A percentile compares a stretch with the other conserved stretches of the same genome.
phyloP scores from a whole-genome alignment of 2,797 vertebrate species.

The Platyrinchus mystaceus region DNA sequence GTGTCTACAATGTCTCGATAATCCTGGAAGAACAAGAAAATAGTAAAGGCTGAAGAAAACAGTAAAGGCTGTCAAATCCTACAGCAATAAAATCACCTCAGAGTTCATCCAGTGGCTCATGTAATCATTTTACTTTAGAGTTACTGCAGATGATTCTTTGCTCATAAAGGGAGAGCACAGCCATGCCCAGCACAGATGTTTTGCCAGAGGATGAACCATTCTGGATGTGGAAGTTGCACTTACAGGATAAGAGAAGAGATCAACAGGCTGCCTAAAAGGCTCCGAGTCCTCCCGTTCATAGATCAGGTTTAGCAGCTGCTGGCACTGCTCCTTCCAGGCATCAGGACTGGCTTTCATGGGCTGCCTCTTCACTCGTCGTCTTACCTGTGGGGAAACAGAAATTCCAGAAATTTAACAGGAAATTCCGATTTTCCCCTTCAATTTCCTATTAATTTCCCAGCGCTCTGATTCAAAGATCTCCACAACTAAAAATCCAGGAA shows the following conservation, averaged over 20 bases:
- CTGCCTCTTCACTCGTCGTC: constrained; percentile 78
- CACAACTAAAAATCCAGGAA: not conserved
- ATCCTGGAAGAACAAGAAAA: constrained; percentile 78
- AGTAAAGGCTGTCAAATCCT: not conserved
- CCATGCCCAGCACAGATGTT: not conserved
- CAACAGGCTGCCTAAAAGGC: constrained; percentile 90
- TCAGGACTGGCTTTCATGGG: constrained; percentile 80
- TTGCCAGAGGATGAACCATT: not conserved
- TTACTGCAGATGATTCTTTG: not conserved
- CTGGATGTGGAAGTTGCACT: constrained; percentile 25
- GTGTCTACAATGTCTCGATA: constrained; percentile 94
- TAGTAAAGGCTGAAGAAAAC: not conserved
- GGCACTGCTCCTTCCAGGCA: constrained; percentile 87
- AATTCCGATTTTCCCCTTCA: not conserved
- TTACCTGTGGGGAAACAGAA: constrained; percentile 62
- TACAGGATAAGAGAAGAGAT: constrained; percentile 91
- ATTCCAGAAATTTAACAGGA: not conserved
- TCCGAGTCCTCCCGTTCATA: constrained; percentile 88
- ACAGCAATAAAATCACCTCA: not conserved
- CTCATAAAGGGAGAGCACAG: not conserved
- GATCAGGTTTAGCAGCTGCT: constrained; percentile 88
- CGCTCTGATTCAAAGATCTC: not conserved
- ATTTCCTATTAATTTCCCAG: not conserved
- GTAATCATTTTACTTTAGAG: not conserved
- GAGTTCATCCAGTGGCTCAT: not conserved